These are phyloP conservation scores for Zosterops hypoxanthus DNA, from an alignment of 2,113 vertebrate species.

Conservation along the genomic window DNA sequence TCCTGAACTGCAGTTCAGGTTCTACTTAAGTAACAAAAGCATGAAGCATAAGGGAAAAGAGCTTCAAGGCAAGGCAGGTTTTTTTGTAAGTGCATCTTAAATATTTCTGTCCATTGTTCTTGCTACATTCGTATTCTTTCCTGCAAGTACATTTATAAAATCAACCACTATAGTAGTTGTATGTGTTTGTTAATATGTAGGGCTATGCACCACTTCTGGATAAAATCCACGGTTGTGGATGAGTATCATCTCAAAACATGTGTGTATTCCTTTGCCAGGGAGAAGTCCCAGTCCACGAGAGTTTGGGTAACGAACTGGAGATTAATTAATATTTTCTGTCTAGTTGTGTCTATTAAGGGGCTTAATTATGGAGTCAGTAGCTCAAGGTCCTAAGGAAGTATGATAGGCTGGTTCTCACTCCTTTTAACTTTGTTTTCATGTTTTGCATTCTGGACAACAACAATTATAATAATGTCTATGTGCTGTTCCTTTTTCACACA, in stretches of 20 bases:
- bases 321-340: not conserved
- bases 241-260: rapidly evolving
- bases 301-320: not conserved
- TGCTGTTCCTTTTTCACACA: not conserved
- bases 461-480: not conserved
- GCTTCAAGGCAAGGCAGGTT: rapidly evolving
- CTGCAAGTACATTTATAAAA: not conserved
- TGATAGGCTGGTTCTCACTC: not conserved
- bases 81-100: not conserved
- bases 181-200: not conserved
- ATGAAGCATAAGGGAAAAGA: not conserved
- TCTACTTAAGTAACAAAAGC: not conserved
- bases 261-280: not conserved
- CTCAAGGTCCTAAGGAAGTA: not conserved
- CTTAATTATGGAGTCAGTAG: not conserved
- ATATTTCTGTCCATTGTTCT: not conserved
- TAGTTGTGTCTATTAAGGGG: not conserved
- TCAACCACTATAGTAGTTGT: not conserved
- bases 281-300: not conserved
- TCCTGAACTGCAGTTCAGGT: not conserved
- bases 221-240: not conserved
- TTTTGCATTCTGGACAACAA: not conserved
- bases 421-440: not conserved
- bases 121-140: not conserved
- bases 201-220: not conserved